Conservation (phyloP, 2,888 invertebrate genomes). For the Apamea crenata region DNA sequence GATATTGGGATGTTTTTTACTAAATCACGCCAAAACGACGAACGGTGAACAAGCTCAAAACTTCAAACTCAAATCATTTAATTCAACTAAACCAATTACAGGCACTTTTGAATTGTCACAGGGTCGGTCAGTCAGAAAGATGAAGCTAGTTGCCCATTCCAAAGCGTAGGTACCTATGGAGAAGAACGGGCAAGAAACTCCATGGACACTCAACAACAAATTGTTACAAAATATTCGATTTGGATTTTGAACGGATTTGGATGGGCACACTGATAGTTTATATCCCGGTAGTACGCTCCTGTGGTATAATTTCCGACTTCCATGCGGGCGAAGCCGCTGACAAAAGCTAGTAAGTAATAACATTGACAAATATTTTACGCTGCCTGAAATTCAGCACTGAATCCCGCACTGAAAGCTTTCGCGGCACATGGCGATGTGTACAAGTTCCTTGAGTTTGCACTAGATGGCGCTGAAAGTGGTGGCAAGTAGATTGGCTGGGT, state of each 20-base stretch:
- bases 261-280: background rate
- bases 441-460: conserved; percentile 43
- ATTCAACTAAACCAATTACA: too few species aligned
- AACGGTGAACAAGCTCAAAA: too few species aligned
- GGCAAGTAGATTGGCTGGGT: background rate
- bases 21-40: background rate
- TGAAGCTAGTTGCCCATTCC: too few species aligned
- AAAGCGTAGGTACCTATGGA: too few species aligned
- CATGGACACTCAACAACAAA: too few species aligned
- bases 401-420: conserved; percentile 6
- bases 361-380: conserved; percentile 4
- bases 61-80: too few species aligned
- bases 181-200: too few species aligned
- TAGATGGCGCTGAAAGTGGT: conserved; percentile 55
- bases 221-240: too few species aligned
- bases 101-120: too few species aligned
- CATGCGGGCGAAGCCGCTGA: too few species aligned
- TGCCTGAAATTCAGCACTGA: conserved; percentile 8
- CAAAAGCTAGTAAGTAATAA: background rate
- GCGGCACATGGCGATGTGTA: background rate
- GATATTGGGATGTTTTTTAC: background rate
- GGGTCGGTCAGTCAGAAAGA: too few species aligned
- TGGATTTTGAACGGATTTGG: background rate
- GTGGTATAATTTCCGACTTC: background rate
- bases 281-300: background rate